Percentiles rank a stretch among this genome's conserved stretches.
phyloP scores from a whole-genome alignment of 1,140 invertebrate genomes.

The Apis mellifera region Amel_HAv3.1 CM009936.2:14288501-14289000 shows the following conservation, averaged over 20 bases:
- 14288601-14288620: conserved; percentile 4
- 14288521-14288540: too few relatives aligned
- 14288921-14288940: neutral
- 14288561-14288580: neutral
- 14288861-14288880: too few relatives aligned
- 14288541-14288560: too few relatives aligned
- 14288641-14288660: neutral
- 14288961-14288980: neutral
- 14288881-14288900: neutral
- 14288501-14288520: too few relatives aligned
- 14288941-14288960: neutral
- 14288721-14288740: too few relatives aligned
- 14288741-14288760: too few relatives aligned
- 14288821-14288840: neutral
- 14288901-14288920: neutral
- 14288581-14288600: neutral
- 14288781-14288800: neutral
- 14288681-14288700: conserved; percentile 14
- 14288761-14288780: too few relatives aligned
- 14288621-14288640: neutral
- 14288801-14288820: neutral
- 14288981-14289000: neutral
- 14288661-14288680: neutral
- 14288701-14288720: neutral
- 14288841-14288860: too few relatives aligned